Percentiles rank a stretch among this genome's conserved stretches.
Conservation (phyloP, 1,140 invertebrate genomes). For the Euwallacea similis region DNA sequence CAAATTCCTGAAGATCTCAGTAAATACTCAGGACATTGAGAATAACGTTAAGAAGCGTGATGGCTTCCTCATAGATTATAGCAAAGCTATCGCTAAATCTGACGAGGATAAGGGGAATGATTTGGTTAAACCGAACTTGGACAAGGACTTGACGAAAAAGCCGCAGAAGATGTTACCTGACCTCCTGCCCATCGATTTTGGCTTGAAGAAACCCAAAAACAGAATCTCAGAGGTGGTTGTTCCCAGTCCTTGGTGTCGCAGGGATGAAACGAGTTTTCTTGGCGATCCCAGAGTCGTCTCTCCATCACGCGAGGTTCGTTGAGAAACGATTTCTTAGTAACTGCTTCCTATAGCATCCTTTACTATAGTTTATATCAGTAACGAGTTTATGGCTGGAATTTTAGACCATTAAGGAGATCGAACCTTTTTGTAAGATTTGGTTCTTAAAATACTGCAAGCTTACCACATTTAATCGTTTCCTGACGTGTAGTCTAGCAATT, state of each 20-base stretch:
- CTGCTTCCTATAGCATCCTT: no score
- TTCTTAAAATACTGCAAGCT: no score
- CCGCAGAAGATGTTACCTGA: conserved; percentile 46
- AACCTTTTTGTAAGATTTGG: no score
- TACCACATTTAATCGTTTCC: no score
- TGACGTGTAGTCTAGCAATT: no score
- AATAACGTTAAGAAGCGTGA: conserved; percentile 6
- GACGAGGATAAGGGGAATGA: neutral
- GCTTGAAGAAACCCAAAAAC: conserved; percentile 26
- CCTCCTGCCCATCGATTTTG: conserved; percentile 45
- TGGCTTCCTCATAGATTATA: neutral
- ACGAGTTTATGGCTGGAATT: no score
- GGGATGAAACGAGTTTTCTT: conserved; percentile 39
- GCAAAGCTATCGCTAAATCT: neutral
- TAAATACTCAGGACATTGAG: conserved; percentile 37
- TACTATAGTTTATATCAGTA: no score
- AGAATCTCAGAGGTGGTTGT: conserved; percentile 47
- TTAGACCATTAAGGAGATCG: no score
- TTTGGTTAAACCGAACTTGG: neutral
- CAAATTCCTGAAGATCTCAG: conserved; percentile 43
- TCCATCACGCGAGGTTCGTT: neutral
- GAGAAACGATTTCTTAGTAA: no score
- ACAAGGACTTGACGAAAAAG: conserved; percentile 6
- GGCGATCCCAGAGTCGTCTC: conserved; percentile 47
- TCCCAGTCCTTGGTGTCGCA: conserved; percentile 51